Evolutionary conservation across 2,888 invertebrate species (phyloP).

Genomic region (Myopa tessellatipennis): DNA sequence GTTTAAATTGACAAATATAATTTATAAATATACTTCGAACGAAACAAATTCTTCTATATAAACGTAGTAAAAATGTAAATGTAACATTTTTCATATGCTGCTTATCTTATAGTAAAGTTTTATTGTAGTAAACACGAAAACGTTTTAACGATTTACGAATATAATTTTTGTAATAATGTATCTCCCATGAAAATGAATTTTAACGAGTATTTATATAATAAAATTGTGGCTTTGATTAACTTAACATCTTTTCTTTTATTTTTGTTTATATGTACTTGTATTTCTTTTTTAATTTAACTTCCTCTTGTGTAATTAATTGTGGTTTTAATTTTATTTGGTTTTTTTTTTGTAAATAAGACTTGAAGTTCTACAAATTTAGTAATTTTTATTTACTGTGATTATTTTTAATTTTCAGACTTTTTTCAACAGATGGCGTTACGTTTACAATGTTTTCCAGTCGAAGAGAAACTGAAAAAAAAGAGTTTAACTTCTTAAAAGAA

Average conservation of each 20-base stretch:
- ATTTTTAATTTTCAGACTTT: slow-evolving; percentile 59
- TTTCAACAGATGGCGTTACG: slow-evolving; percentile 66
- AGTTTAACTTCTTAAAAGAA: background rate
- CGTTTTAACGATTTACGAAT: no score
- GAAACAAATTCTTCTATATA: no score
- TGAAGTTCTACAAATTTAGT: background rate
- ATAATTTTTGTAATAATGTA: background rate
- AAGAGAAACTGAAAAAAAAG: slow-evolving; percentile 44
- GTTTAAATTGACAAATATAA: background rate
- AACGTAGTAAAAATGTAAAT: no score
- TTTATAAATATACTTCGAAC: background rate
- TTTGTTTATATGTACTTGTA: slow-evolving; percentile 30
- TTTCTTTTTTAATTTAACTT: slow-evolving; percentile 40
- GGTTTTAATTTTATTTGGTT: no score
- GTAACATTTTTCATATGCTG: no score
- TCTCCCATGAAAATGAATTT: background rate
- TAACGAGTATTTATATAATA: background rate
- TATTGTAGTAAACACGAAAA: no score
- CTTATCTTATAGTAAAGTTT: no score
- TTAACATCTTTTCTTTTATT: slow-evolving; percentile 15
- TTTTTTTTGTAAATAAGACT: background rate
- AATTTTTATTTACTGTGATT: background rate
- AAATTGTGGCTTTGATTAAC: background rate
- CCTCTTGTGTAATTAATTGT: no score
- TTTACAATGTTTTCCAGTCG: slow-evolving; percentile 59